phyloP scores from a whole-genome alignment of 2,888 invertebrate genomes.

The Eumacrocentrus americanus region DNA sequence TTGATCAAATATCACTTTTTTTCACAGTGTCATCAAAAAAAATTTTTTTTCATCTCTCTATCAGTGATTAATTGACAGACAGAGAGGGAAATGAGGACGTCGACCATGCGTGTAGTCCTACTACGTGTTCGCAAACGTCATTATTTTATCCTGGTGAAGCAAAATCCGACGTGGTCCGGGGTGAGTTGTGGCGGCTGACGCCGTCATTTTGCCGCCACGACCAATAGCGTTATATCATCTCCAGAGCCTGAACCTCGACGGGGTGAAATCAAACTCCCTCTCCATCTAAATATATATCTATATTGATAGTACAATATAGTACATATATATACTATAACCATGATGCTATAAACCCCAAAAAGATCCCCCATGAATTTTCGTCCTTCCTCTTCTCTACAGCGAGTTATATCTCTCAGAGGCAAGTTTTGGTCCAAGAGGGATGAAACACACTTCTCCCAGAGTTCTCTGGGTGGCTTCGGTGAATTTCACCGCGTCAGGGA shows the following conservation, averaged over 20 bases:
- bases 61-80: not conserved
- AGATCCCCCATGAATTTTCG: constrained; percentile 12
- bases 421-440: constrained; percentile 17
- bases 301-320: not conserved
- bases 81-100: not conserved
- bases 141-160: constrained; percentile 22
- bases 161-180: constrained; percentile 17
- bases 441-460: constrained; percentile 26
- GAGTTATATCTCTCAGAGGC: constrained; percentile 12
- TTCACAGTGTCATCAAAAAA: too few species aligned
- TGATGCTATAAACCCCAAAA: not conserved
- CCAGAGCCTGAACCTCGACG: constrained; percentile 21
- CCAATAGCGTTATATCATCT: constrained; percentile 38
- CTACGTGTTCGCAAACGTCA: constrained; percentile 25
- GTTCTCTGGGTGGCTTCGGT: constrained; percentile 35
- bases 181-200: constrained; percentile 48
- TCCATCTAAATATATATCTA: not conserved
- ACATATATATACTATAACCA: not conserved
- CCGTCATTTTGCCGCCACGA: constrained; percentile 49
- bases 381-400: not conserved
- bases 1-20: not conserved
- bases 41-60: too few species aligned
- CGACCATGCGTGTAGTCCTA: constrained; percentile 25
- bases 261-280: constrained; percentile 22
- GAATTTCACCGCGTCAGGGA: constrained; percentile 44